phyloP scores from a whole-genome alignment of 2,888 invertebrate species.

The Tipula helvola region DNA sequence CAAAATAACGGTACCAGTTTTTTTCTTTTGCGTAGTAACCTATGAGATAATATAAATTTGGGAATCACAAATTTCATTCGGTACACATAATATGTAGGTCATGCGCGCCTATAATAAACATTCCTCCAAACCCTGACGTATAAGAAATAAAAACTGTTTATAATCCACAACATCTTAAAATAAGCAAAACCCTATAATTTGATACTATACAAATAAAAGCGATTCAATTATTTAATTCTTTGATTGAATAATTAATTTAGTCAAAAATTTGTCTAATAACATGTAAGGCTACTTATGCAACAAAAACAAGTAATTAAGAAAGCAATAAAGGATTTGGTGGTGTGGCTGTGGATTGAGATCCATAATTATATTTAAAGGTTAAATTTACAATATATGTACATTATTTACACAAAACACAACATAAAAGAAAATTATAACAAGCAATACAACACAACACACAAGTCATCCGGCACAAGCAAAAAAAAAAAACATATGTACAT shows the following conservation, averaged over 20 bases:
- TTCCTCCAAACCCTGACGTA: not conserved
- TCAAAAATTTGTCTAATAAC: not conserved
- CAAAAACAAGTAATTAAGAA: not conserved
- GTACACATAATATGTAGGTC: no score
- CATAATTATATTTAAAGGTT: not conserved
- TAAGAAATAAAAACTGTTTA: not conserved
- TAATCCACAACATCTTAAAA: not conserved
- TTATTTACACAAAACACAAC: not conserved
- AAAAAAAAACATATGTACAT: not conserved
- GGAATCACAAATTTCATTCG: no score
- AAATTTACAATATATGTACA: not conserved
- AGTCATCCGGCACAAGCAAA: not conserved
- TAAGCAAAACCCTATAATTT: not conserved
- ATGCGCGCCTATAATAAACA: not conserved
- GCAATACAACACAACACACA: not conserved
- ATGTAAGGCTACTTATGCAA: not conserved
- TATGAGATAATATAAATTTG: no score
- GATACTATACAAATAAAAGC: not conserved
- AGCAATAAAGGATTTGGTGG: not conserved
- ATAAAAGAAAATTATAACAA: not conserved
- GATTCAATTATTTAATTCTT: not conserved
- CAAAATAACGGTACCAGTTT: no score
- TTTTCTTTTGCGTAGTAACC: no score
- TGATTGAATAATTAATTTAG: not conserved
- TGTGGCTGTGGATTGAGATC: not conserved